Evolutionary conservation across 2,888 invertebrate species (phyloP), one percentile per base, ranked within the genome.

Genomic region (Pseudococcus longispinus): DNA sequence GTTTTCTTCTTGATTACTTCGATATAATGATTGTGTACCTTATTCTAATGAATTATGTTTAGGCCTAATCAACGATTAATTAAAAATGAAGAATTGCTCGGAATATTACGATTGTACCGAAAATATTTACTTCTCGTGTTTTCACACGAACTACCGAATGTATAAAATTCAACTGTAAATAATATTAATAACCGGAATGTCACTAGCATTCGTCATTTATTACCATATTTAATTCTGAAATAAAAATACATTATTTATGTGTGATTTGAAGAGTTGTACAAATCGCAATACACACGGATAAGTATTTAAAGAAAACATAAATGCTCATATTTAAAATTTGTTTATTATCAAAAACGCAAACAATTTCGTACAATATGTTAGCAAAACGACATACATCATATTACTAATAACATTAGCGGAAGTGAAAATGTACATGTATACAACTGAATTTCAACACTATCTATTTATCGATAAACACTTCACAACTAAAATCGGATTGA

Each of bases 261-360:
- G 4, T 37, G 8, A 6, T 37, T 5, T 37, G 9, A 37, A 46
- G 0, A 46, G n/a, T n/a, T n/a, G n/a, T n/a, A n/a, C n/a, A n/a
- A n/a, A n/a, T n/a, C n/a, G n/a, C n/a, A n/a, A n/a, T n/a, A n/a
- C n/a, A n/a, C n/a, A n/a, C n/a, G n/a, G n/a, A n/a, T 15, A 46
- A 11, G 15, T 46, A 46, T 46, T 26, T 29, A 42, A 37, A 37
- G 15, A n/a, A 82, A 23, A 2, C 13, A 82, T 2, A 46, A 37
- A n/a, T n/a, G 18, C 26, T 74, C 85, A 85, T 85, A 65, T 70
- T 85, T 85, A 65, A 37, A 74, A 84, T 60, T 84, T 74, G 70
- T 74, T 74, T 74, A 60, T 85, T 74, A 85, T 74, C 74, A 85
- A 85, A 85, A 85, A 85, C 70, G 85, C 74, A 85, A 74, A 74